Conservation (phyloP, 2,113 vertebrate genomes). For the Xenotilapia longispinis region DNA sequence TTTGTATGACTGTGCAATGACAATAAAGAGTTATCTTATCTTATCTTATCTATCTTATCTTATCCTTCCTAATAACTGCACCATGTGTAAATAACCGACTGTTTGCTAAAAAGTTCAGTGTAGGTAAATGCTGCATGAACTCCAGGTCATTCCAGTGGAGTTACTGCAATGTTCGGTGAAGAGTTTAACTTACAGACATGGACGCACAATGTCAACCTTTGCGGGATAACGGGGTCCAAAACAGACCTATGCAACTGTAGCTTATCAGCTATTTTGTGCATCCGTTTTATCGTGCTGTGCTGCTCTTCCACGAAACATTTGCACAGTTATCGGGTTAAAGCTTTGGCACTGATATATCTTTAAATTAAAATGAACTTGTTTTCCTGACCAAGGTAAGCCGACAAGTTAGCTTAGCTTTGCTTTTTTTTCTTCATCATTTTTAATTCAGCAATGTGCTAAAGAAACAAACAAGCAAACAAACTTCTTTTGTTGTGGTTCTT, state of each 20-base stretch:
- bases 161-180: neutral
- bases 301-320: neutral
- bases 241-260: neutral
- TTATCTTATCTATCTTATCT: too few relatives aligned
- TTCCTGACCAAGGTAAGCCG: neutral
- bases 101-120: neutral
- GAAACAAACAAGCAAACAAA: neutral
- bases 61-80: neutral
- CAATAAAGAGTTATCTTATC: too few relatives aligned
- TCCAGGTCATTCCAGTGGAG: neutral
- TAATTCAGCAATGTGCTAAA: neutral
- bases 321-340: neutral
- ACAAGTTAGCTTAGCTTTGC: neutral
- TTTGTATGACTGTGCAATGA: too few relatives aligned
- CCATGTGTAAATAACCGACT: neutral
- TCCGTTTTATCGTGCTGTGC: neutral
- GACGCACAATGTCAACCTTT: neutral
- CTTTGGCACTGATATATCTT: neutral
- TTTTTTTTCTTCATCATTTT: neutral
- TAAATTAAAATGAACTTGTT: neutral
- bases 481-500: neutral
- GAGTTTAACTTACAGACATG: neutral
- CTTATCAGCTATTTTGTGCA: neutral
- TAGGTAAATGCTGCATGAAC: neutral
- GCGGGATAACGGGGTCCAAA: neutral